Base-by-base conservation (phyloP, 2,113 vertebrate species). In the Paramormyrops kingsleyae region DNA sequence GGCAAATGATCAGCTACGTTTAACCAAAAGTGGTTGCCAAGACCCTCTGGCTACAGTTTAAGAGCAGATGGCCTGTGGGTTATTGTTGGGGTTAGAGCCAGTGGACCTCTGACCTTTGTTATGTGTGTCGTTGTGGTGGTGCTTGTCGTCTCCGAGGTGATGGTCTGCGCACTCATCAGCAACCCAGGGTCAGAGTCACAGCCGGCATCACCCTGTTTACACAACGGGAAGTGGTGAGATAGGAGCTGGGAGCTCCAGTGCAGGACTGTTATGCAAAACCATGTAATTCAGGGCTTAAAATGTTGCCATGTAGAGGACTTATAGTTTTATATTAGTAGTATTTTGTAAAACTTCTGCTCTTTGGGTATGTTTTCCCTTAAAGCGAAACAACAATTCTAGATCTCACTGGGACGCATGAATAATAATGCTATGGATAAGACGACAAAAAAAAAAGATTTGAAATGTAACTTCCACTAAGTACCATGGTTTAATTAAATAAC, bases 101-200 rank as follows among this genome's bases (percentile, higher is more conserved):
- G 52, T 42, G 31, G 87, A 53, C 90, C 94, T 88, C 77, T 83
- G 92, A 97, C 97, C 96, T 98, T 99, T 93, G 98, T 99, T 95
- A 99, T 98, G 92, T 98, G 97, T 17, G 98, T 98, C 89, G 97
- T 99, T 90, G 97, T 98, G 88, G 96, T 98, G 92, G 97, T 99
- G 92, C 96, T 97, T 90, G 96, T 96, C 70, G 97, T 98, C 95
- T 99, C 98, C n/a, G 98, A 97, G 0, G 98, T 98, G 94, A 98
- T 98, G 0, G 97, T 99, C 90, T 99, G 98, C 13, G 97, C 97
- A 21, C 97, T 98, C 96, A 99, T 97, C 89, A 98, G 92, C 70
- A 98, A 95, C 0, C 97, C 97, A 0, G 97, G 95, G 35, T 97
- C 97, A 83, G 94, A 91, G 56, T 97, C 97, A 70, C 94, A 94